A percentile compares a stretch with the other conserved stretches of the same genome.
Evolutionary conservation across 2,888 invertebrate genomes (phyloP).

Genomic region (Rugalucina vietnamica): DNA sequence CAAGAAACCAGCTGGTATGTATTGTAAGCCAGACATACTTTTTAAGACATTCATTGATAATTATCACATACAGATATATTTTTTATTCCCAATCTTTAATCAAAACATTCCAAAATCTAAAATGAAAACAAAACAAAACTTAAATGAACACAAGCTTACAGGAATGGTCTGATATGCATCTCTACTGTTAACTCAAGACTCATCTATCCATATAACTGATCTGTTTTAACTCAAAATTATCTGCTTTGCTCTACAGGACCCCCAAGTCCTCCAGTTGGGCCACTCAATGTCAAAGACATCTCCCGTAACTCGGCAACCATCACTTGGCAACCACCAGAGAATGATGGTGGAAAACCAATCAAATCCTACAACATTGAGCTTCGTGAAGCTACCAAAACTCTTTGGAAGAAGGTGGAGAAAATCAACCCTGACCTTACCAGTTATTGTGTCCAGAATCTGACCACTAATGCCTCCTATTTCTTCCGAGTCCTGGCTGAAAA

Average conservation of each 20-base stretch:
- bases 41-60: no score
- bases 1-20: constrained; percentile 75
- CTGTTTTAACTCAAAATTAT: no score
- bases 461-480: constrained; percentile 77
- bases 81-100: no score
- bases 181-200: no score
- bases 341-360: constrained; percentile 81
- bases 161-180: no score
- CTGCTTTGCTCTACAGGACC: constrained; percentile 67
- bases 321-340: constrained; percentile 80
- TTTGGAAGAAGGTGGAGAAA: constrained; percentile 76
- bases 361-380: constrained; percentile 81
- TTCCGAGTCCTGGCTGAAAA: constrained; percentile 83
- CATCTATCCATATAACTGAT: no score
- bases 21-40: no score
- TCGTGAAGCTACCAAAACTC: constrained; percentile 72
- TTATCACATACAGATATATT: no score
- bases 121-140: no score
- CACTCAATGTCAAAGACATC: constrained; percentile 68
- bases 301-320: constrained; percentile 76
- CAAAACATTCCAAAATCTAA: no score
- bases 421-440: constrained; percentile 64
- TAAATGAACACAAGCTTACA: no score
- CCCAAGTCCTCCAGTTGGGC: constrained; percentile 77
- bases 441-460: constrained; percentile 64